Evolutionary conservation across 1,140 invertebrate species (phyloP).

Genomic region (Drosophila serrata): DNA sequence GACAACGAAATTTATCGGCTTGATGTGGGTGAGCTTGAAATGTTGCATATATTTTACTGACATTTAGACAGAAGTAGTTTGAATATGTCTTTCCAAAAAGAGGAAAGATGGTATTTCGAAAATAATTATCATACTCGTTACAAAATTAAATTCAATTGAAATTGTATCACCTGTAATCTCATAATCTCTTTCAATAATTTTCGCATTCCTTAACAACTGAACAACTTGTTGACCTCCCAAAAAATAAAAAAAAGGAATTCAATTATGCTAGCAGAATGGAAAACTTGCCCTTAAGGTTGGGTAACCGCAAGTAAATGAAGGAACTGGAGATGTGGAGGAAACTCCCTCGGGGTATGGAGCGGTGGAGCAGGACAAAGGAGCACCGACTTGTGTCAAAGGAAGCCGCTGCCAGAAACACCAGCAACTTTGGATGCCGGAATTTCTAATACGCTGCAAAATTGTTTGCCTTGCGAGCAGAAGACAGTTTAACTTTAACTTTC

Average conservation of each 20-base stretch:
- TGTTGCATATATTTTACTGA: too few relatives aligned
- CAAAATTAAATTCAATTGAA: conserved; percentile 10
- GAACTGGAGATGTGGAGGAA: neutral
- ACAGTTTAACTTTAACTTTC: conserved; percentile 60
- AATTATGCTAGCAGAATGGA: conserved; percentile 45
- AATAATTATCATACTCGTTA: too few relatives aligned
- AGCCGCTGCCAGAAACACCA: conserved; percentile 44
- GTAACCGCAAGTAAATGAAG: conserved; percentile 19
- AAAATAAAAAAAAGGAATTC: conserved; percentile 28
- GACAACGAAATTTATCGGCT: neutral
- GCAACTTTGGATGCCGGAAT: conserved; percentile 47
- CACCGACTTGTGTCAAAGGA: conserved; percentile 46
- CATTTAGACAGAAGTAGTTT: neutral
- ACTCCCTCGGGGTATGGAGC: neutral
- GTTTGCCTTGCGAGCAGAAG: conserved; percentile 39
- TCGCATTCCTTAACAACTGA: conserved; percentile 1
- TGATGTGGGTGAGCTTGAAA: neutral
- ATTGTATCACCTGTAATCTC: conserved; percentile 9
- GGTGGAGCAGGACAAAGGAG: conserved; percentile 18
- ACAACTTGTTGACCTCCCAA: conserved; percentile 38
- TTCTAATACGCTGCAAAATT: conserved; percentile 32
- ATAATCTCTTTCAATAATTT: conserved; percentile 28
- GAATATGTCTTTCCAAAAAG: neutral
- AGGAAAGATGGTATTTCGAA: too few relatives aligned
- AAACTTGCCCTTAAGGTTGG: conserved; percentile 34